A percentile compares a stretch with the other conserved stretches of the same genome.
phyloP scores from a whole-genome alignment of 2,113 vertebrate genomes.

The Eleginops maclovinus region DNA sequence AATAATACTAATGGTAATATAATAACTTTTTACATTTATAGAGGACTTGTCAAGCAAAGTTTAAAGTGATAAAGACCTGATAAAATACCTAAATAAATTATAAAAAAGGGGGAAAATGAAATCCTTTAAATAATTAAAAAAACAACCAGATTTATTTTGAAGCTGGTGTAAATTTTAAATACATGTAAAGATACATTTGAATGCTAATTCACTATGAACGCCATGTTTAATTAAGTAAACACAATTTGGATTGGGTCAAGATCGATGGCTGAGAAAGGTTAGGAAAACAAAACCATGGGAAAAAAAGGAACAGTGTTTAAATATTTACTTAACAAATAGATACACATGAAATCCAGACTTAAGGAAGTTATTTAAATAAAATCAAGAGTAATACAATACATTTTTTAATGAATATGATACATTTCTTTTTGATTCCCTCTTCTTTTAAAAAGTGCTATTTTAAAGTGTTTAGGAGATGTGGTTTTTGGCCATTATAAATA shows the following conservation, averaged over 20 bases:
- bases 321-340: not conserved
- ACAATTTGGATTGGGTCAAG: not conserved
- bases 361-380: not conserved
- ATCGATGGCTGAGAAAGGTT: not conserved
- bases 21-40: too few relatives aligned
- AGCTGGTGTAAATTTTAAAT: not conserved
- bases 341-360: not conserved
- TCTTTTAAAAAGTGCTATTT: too few relatives aligned
- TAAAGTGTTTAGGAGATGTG: too few relatives aligned
- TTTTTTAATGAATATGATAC: not conserved
- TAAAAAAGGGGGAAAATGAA: too few relatives aligned
- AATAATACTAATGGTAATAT: too few relatives aligned
- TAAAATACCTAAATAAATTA: too few relatives aligned
- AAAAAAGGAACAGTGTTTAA: too few relatives aligned
- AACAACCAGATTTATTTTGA: too few relatives aligned
- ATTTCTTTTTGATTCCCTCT: too few relatives aligned
- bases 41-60: too few relatives aligned
- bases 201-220: not conserved
- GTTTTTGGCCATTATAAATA: not conserved
- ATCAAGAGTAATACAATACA: not conserved
- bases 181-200: not conserved
- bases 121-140: too few relatives aligned
- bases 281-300: not conserved
- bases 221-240: not conserved
- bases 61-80: too few relatives aligned